Base-by-base conservation (phyloP, 2,888 invertebrate species). In the Busseola fusca region DNA sequence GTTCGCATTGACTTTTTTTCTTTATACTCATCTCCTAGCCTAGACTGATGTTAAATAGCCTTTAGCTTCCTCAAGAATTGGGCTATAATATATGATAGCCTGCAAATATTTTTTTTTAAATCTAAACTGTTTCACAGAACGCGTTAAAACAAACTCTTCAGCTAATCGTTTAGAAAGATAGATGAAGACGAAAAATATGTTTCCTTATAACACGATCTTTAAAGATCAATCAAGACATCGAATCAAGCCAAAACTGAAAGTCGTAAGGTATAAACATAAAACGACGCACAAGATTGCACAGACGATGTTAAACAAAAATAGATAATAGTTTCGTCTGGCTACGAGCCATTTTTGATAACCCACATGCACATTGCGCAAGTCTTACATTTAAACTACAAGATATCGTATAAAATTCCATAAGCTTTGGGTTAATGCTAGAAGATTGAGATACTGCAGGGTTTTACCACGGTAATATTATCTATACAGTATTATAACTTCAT, bases 311-410 rank as follows among this genome's bases (percentile, higher is more conserved):
- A 76, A 81, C 66, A 18, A 81, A 78, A 78, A 78, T 78, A 81
- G 76, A 65, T 62, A 50, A 57, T 68, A 52, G 45, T 54, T 56
- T 16, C 60, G 25, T 71, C 68, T 80, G 79, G 82, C 79, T 60
- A 27, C 27, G 69, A 78, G 79, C 79, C 79, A 80, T 73, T 78
- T 78, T 54, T 78, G 78, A 81, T 80, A 80, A 78, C 78, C 82
- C 69, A 73, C 57, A 77, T 80, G 81, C 69, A 69, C 25, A 76
- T 62, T 79, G 77, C 67, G 64, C 76, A 80, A 63, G 65, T 40
- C 16, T 60, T 50, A n/a, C 45, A 68, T 78, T 76, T 64, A 34
- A 76, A 67, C 64, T 50, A 62, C 27, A 18, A 57, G 52, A 21
- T 42, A 57, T 57, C 21, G 21, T 30, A 18, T 16, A 16, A 69